These are phyloP conservation scores for Hypolimnas misippus DNA, from an alignment of 2,888 invertebrate genomes.

Conservation along the genomic window DNA sequence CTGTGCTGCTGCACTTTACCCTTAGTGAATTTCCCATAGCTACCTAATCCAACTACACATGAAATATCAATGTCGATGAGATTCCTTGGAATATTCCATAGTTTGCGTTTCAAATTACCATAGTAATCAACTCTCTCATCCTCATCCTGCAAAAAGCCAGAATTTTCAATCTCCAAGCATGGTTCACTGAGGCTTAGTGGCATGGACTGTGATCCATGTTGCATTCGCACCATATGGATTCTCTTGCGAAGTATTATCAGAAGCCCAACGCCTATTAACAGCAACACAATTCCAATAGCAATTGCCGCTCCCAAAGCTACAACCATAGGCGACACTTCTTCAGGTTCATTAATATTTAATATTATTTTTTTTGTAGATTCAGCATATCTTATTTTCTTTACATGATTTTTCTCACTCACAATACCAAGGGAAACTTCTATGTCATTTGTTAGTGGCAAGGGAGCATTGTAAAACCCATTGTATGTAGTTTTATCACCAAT, in stretches of 20 bases:
- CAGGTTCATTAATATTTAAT: conserved; percentile 78
- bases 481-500: conserved; percentile 91
- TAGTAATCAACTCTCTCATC: conserved; percentile 88
- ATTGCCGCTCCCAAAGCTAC: conserved; percentile 84
- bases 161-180: conserved; percentile 91
- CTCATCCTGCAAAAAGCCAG: conserved; percentile 90
- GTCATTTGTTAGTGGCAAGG: conserved; percentile 85
- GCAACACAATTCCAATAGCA: conserved; percentile 88
- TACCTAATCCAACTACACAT: conserved; percentile 88
- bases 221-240: conserved; percentile 74
- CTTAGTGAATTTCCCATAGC: conserved; percentile 90
- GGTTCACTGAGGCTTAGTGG: conserved; percentile 91
- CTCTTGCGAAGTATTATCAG: conserved; percentile 85
- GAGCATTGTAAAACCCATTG: conserved; percentile 90
- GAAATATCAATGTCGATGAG: conserved; percentile 88
- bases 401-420: conserved; percentile 86
- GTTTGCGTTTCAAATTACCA: conserved; percentile 88
- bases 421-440: conserved; percentile 89
- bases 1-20: conserved; percentile 87
- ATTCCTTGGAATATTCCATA: conserved; percentile 89
- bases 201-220: conserved; percentile 77
- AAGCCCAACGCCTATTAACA: conserved; percentile 85
- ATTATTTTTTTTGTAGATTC: conserved; percentile 81
- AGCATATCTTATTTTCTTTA: conserved; percentile 87
- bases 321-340: conserved; percentile 75